Conservation (phyloP, 2,113 vertebrate genomes). For the Heloderma charlesbogerti region DNA sequence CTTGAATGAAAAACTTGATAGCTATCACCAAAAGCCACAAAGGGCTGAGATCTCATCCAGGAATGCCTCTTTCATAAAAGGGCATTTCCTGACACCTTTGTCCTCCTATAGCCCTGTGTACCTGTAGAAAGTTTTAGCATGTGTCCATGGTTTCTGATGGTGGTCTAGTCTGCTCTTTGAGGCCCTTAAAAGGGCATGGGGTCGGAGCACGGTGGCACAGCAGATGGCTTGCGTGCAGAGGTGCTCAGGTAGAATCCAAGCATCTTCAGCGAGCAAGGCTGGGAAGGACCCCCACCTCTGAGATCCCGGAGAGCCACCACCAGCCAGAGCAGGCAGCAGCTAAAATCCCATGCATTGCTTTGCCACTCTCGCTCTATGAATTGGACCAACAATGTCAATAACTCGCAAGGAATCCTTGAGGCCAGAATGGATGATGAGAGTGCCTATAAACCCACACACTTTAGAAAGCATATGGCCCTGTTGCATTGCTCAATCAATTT, state of each 20-base stretch:
- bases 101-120: background rate
- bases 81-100: background rate
- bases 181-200: background rate
- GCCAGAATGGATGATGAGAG: background rate
- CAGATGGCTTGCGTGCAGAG: background rate
- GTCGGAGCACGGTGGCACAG: no score
- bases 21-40: background rate
- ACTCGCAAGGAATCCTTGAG: background rate
- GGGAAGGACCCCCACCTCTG: background rate
- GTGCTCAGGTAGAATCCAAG: background rate
- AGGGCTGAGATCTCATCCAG: background rate
- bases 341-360: background rate
- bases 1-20: background rate
- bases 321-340: background rate
- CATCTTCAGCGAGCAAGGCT: background rate
- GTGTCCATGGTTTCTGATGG: background rate
- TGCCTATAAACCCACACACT: background rate
- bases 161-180: background rate
- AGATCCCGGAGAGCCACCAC: background rate
- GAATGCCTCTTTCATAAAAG: background rate
- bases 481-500: background rate
- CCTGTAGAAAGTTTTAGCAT: background rate
- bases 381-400: background rate
- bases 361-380: background rate
- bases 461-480: background rate